Percentiles rank a stretch among this genome's conserved stretches.
These are phyloP conservation scores for Alethe diademata DNA, from an alignment of 2,113 vertebrate species.

Conservation along the genomic window DNA sequence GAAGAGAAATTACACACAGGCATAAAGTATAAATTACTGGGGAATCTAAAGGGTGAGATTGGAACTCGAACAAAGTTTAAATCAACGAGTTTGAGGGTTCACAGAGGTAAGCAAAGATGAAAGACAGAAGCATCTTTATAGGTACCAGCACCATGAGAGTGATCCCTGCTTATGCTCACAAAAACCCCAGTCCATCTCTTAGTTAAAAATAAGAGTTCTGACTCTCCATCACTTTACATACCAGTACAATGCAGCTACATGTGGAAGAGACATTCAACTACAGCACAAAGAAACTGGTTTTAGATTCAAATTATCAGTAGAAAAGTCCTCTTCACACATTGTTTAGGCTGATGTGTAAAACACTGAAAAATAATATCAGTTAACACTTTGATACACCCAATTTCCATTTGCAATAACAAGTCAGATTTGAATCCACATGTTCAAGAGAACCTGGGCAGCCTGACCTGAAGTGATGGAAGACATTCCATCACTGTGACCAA, in stretches of 20 bases:
- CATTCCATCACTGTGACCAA: neutral
- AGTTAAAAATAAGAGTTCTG: neutral
- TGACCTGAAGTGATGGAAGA: neutral
- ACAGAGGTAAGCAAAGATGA: slow-evolving; percentile 29
- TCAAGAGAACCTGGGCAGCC: neutral
- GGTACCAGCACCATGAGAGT: neutral
- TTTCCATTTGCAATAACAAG: neutral
- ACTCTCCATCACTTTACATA: neutral
- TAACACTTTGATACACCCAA: neutral
- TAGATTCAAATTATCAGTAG: neutral
- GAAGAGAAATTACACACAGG: neutral
- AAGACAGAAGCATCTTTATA: slow-evolving; percentile 45
- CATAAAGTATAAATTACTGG: slow-evolving; percentile 40
- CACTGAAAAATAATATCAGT: neutral
- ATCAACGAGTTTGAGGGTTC: slow-evolving; percentile 28
- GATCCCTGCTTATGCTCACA: neutral
- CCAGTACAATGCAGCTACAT: neutral
- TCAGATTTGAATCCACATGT: neutral
- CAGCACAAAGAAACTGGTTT: neutral
- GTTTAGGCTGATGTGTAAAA: neutral
- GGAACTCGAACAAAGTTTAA: slow-evolving; percentile 58
- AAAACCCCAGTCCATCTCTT: neutral
- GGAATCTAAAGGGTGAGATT: slow-evolving; percentile 6
- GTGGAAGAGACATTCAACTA: neutral
- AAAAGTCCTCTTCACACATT: neutral